Base-by-base conservation (phyloP, 2,888 invertebrate species). In the Tortricodes alternella region DNA sequence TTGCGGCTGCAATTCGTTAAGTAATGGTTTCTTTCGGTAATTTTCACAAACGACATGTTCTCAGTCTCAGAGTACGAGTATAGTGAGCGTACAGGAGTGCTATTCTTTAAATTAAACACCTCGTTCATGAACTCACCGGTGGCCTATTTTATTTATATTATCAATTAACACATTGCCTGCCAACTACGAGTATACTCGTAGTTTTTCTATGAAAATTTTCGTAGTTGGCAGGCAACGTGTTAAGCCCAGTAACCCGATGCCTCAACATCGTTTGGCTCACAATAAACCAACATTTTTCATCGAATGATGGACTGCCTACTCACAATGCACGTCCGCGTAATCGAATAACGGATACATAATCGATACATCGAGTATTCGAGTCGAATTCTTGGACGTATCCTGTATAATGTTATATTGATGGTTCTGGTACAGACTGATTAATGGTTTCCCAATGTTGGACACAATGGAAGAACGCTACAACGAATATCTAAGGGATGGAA, bases 341-440 rank as follows among this genome's bases (percentile, higher is more conserved):
- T 85, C 85, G 87, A 87, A 86, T 89, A 83, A 88, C 77, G 77
- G 75, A 82, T 85, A 84, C 79, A 82, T 83, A 86, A 85, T 85
- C 86, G 80, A 83, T 88, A 85, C 75, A 77, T 75, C 78, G 76
- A 76, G 78, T 82, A 85, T 86, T 72, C 78, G 81, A 85, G 84
- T 88, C 85, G 79, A 83, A 87, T 85, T 83, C 84, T 86, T 81
- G 86, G 88, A 84, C 87, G 83, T 82, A 82, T 84, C 79, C 71
- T 76, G 77, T 76, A 81, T 86, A 87, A 87, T 88, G 83, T 74
- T 89, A 85, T 89, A 90, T 89, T 89, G 89, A 89, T 89, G 89
- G 83, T 88, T 83, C 83, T 74, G 70, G 83, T 77, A 80, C 82
- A 89, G 89, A 89, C 90, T 89, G 89, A 90, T 90, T 89, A 90